Evolutionary conservation across 2,113 vertebrate species (phyloP).

Genomic region (Vidua chalybeata): DNA sequence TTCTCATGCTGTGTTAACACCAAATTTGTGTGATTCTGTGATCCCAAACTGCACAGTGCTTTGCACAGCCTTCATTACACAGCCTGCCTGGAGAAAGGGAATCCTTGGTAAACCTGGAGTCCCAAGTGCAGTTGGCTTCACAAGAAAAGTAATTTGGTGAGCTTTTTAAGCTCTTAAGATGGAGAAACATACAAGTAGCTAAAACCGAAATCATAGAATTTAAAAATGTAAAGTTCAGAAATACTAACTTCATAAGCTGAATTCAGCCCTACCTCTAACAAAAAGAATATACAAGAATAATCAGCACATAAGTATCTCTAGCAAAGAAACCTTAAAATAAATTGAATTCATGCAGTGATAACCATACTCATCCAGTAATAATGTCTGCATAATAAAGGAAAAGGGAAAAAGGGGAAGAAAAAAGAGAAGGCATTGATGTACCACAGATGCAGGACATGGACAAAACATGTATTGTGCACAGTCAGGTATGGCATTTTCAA

Average conservation of each 20-base stretch:
- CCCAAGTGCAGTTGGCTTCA: neutral
- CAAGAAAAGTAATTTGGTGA: neutral
- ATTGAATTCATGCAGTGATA: neutral
- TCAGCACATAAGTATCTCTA: neutral
- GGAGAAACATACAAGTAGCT: neutral
- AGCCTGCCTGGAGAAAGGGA: neutral
- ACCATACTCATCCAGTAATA: neutral
- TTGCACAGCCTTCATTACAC: neutral
- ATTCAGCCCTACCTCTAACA: neutral
- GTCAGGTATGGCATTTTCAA: neutral
- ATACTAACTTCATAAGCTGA: neutral
- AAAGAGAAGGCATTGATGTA: neutral
- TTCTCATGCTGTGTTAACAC: neutral
- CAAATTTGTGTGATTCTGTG: neutral
- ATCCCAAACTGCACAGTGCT: neutral
- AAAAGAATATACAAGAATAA: neutral
- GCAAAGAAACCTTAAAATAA: constrained; percentile 13
- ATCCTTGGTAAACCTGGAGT: neutral
- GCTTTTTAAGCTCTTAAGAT: neutral
- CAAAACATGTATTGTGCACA: neutral
- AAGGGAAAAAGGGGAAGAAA: neutral
- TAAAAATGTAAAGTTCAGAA: neutral
- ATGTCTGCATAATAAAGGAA: constrained; percentile 10
- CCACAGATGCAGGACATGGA: neutral
- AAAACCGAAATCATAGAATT: neutral